Evolutionary conservation across 2,113 vertebrate genomes (phyloP), one percentile per base, ranked within the genome.

Genomic region (Vulpes ferrilata): DNA sequence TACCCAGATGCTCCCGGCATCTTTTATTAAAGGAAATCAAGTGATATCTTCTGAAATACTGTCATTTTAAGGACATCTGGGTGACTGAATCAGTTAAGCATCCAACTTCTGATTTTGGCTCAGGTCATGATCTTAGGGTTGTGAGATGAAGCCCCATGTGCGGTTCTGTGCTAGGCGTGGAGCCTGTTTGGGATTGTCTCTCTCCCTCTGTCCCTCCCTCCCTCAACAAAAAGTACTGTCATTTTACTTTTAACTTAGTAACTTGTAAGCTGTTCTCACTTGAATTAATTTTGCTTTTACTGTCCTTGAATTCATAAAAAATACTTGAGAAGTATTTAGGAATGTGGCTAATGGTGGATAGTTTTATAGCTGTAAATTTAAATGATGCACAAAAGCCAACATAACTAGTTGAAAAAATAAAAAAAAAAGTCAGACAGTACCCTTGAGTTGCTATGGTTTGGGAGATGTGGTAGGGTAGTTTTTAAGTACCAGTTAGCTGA

Each of bases 291-390:
- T 64, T 94, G 48, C 38, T 20, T 87, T 83, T 53, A 87, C 9
- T 73, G 19, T n/a, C 13, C 95, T 96, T 83, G 51, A 93, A 79
- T 85, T 93, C 32, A 64, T 8, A 85, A 5, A 48, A 65, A 95
- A 88, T 71, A 88, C 23, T 78, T 96, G 60, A 65, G 51, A 90
- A 85, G 22, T 71, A 69, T 86, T 95, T 97, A 64, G 4, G 32
- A 73, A 2, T 90, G 16, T 48, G 48, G 62, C 78, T 74, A 73
- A 93, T 71, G 27, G 32, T 71, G 3, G 30, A 59, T 82, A 84
- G 74, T 74, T 22, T 81, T n/a, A 80, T 2, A 91, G 0, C 23
- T 81, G 25, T 73, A 88, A 71, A 88, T 74, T 76, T 81, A 92
- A 96, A 81, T 12, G 64, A 30, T 35, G 76, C 55, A 65, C 7